Base-by-base conservation (phyloP, 2,113 vertebrate species). In the Cyrtonyx montezumae region DNA sequence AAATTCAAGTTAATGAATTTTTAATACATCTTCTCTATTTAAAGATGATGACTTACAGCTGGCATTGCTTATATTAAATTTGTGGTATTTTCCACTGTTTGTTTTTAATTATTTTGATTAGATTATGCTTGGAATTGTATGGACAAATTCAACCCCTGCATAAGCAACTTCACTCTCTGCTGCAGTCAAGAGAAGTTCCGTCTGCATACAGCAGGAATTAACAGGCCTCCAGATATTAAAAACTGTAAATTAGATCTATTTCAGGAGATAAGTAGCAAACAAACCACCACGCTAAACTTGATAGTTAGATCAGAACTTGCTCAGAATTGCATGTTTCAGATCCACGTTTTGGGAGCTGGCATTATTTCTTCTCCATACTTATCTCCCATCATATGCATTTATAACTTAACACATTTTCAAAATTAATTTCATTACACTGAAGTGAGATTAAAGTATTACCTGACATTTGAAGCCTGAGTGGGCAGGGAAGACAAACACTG, bases 91-190 rank as follows among this genome's bases (percentile, higher is more conserved):
- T 96, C 94, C 91, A 96, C 91, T 95, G 96, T 96, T 96, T 96
- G 94, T 95, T 96, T 96, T 96, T 96, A 96, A 96, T 95, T 96
- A 96, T 96, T 96, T 96, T 96, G 91, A 96, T 96, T 96, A 95
- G 93, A 96, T 96, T 94, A 96, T 53, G 81, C 79, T 94, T 91
- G 79, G 90, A 91, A 94, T 94, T 80, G 56, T 94, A 95, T 49
- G 65, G 82, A 93, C 69, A 95, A 90, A 90, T 90, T 94, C 91
- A 92, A 88, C 65, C 73, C 79, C 61, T 79, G 48, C 79, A 88
- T 86, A 94, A 96, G 94, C 87, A 96, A 90, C 89, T 95, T 90
- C 76, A 71, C 73, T 79, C 85, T 74, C 87, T 94, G 71, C 85
- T 87, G 94, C 82, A 75, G 65, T 63, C 87, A 94, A 80, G 45